Conservation (phyloP, 2,888 invertebrate species). For the Epirrhoe alternata region DNA sequence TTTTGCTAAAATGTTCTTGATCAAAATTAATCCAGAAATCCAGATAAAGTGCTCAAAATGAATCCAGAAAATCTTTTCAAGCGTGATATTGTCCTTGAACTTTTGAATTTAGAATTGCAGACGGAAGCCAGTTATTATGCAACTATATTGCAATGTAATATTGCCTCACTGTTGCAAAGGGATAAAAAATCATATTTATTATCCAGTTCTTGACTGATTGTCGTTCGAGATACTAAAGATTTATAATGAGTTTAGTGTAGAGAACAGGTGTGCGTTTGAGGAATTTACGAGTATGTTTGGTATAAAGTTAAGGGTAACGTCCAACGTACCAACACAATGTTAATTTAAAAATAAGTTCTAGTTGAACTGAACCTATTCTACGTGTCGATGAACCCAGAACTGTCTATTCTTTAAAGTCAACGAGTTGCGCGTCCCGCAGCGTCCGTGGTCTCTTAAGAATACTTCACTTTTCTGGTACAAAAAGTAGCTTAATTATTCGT, state of each 20-base stretch:
- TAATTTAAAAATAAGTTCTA: no score
- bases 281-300: not conserved
- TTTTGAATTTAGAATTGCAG: not conserved
- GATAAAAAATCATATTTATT: conserved; percentile 32
- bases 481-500: no score
- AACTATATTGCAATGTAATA: conserved; percentile 11
- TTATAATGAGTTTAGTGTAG: conserved; percentile 20
- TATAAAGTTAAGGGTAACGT: not conserved
- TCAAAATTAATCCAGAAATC: no score
- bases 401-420: no score
- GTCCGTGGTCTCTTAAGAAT: no score
- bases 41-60: not conserved
- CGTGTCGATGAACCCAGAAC: no score
- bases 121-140: conserved; percentile 6
- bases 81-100: no score
- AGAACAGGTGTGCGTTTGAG: conserved; percentile 2
- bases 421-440: no score
- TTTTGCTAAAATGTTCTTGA: no score
- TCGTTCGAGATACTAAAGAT: conserved; percentile 28
- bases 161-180: conserved; percentile 10
- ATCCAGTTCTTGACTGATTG: conserved; percentile 32
- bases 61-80: not conserved
- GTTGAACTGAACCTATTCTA: no score
- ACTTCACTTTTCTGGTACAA: no score
- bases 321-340: no score